Conservation (phyloP, 2,113 vertebrate genomes). For the Otocyon megalotis region DNA sequence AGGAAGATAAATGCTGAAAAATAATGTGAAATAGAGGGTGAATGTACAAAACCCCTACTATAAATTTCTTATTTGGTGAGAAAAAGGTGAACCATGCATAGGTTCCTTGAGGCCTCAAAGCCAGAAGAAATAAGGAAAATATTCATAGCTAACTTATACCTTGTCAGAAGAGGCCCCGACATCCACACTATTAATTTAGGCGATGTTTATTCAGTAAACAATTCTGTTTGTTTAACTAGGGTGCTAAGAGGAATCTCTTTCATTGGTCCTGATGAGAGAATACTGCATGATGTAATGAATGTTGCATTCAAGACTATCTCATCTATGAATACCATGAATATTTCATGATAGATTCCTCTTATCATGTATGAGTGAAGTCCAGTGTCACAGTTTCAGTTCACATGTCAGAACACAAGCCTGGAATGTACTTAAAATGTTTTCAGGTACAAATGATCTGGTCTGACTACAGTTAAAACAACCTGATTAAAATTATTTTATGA, state of each 20-base stretch:
- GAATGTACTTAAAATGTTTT: neutral
- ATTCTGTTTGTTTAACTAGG: neutral
- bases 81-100: neutral
- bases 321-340: neutral
- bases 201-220: neutral
- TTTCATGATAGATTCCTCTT: neutral
- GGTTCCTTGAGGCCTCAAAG: neutral
- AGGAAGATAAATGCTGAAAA: neutral
- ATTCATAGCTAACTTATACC: neutral
- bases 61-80: neutral
- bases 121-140: neutral
- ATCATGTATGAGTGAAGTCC: neutral
- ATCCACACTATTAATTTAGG: neutral
- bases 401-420: neutral
- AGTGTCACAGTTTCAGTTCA: neutral
- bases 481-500: neutral
- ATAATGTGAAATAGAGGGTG: neutral
- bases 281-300: neutral
- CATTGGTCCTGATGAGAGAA: neutral
- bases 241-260: neutral
- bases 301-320: neutral
- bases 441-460: neutral
- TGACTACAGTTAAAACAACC: neutral
- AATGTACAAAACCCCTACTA: neutral
- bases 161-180: neutral